A percentile compares a stretch with the other conserved stretches of the same genome.
These are phyloP conservation scores for Rhincodon typus DNA, from an alignment of 2,797 vertebrate species.

Conservation along the genomic window DNA sequence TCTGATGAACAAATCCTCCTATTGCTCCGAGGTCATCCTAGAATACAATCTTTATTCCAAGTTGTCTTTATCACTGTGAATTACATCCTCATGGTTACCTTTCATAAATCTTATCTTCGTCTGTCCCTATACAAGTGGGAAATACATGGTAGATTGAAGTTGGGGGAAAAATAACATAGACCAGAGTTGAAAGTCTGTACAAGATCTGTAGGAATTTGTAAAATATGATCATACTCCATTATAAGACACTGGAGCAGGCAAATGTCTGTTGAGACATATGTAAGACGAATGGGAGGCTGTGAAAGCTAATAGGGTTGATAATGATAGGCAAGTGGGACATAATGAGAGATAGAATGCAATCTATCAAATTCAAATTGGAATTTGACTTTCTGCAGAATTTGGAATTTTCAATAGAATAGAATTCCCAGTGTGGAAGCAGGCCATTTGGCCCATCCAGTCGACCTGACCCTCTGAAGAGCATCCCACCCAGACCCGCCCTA, in stretches of 20 bases:
- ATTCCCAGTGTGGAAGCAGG: too few relatives aligned
- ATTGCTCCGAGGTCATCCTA: not conserved
- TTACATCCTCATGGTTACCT: not conserved
- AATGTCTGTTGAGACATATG: not conserved
- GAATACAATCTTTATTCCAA: not conserved
- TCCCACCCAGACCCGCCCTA: too few relatives aligned
- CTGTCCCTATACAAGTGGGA: not conserved
- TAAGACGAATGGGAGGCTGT: not conserved
- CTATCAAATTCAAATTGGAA: not conserved
- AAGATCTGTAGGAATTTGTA: not conserved
- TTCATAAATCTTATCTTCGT: not conserved
- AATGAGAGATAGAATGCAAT: not conserved
- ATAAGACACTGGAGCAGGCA: not conserved
- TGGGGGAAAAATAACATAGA: not conserved
- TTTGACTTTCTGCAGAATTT: not conserved
- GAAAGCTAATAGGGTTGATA: not conserved
- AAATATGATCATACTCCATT: not conserved
- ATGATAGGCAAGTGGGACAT: not conserved
- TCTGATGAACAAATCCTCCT: not conserved
- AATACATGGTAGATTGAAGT: not conserved
- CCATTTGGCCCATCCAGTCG: too few relatives aligned
- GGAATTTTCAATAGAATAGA: too few relatives aligned
- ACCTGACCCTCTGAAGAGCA: too few relatives aligned
- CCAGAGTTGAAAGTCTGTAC: not conserved
- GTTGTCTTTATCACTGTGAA: not conserved